A percentile compares a stretch with the other conserved stretches of the same genome.
Evolutionary conservation across 2,797 vertebrate species (phyloP).

Genomic region (Denticeps clupeoides): DNA sequence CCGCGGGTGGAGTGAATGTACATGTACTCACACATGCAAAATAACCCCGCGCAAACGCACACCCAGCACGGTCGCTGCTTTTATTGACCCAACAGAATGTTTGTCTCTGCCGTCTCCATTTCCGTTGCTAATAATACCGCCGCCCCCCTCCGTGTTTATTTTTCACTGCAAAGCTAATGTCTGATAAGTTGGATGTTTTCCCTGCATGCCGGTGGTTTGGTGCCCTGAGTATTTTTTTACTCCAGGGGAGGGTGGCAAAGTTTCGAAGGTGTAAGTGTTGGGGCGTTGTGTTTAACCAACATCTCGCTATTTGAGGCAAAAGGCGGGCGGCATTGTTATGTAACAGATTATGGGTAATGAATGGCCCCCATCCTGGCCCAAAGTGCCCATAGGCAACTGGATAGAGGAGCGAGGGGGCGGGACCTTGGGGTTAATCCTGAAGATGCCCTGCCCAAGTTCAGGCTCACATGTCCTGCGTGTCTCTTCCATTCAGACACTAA

Average conservation of each 20-base stretch:
- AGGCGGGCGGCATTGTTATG: slow-evolving; percentile 51
- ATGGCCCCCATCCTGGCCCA: slow-evolving; percentile 30
- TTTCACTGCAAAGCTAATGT: too few species aligned
- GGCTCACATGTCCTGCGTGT: slow-evolving; percentile 38
- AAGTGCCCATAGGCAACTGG: slow-evolving; percentile 12
- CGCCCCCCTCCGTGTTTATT: background rate
- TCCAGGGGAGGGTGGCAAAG: background rate
- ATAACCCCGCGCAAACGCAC: slow-evolving; percentile 27
- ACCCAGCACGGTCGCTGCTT: slow-evolving; percentile 37
- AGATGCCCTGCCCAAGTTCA: slow-evolving; percentile 31
- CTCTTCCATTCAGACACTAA: slow-evolving; percentile 43
- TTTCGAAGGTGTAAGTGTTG: slow-evolving; percentile 12
- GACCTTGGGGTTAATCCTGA: too few species aligned
- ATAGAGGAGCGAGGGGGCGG: background rate
- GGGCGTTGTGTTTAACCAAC: slow-evolving; percentile 56
- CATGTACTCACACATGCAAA: slow-evolving; percentile 37
- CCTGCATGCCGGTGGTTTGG: too few species aligned
- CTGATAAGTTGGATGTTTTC: too few species aligned
- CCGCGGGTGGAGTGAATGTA: slow-evolving; percentile 34
- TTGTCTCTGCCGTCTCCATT: slow-evolving; percentile 20
- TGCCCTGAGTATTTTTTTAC: too few species aligned
- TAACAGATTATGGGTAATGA: slow-evolving; percentile 52
- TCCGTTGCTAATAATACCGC: background rate
- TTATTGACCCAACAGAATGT: slow-evolving; percentile 39
- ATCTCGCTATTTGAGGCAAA: slow-evolving; percentile 38